Conservation (phyloP, 1,140 invertebrate genomes). For the Globodera rostochiensis region DNA sequence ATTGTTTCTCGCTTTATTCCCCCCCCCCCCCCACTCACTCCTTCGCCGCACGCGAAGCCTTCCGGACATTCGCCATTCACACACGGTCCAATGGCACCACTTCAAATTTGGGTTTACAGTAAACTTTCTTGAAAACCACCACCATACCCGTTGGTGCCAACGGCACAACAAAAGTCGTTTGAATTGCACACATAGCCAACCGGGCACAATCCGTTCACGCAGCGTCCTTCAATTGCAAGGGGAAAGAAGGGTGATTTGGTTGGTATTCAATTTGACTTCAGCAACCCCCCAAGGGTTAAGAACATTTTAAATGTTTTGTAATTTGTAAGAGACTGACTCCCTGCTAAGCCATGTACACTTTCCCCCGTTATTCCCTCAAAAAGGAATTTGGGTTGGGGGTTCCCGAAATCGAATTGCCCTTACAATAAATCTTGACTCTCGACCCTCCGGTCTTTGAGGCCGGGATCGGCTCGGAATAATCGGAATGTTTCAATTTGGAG, state of each 20-base stretch:
- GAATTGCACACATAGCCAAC: conserved; percentile 34
- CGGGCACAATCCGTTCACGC: conserved; percentile 45
- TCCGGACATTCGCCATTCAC: conserved; percentile 22
- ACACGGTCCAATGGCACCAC: conserved; percentile 21
- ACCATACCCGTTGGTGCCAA: neutral
- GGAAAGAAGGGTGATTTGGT: neutral
- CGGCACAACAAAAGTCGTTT: conserved; percentile 28
- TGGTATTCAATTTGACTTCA: too few species aligned
- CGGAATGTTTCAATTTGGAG: too few species aligned
- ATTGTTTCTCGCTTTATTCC: neutral
- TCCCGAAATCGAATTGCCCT: too few species aligned
- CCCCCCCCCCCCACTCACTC: conserved; percentile 8
- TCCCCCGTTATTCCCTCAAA: too few species aligned
- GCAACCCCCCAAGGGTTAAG: too few species aligned
- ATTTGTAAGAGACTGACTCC: too few species aligned
- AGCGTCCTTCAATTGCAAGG: conserved; percentile 11
- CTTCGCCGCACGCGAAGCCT: conserved; percentile 18
- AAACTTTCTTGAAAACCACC: neutral
- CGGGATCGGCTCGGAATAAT: too few species aligned
- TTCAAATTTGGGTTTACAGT: neutral
- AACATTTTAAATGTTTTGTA: too few species aligned
- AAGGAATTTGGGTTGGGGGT: too few species aligned
- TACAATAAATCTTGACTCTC: too few species aligned
- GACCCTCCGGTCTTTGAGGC: too few species aligned
- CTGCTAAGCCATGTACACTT: neutral